Percentiles rank a stretch among this genome's conserved stretches.
phyloP scores from a whole-genome alignment of 2,797 vertebrate genomes.

The Phrynocephalus vlangalii region DNA sequence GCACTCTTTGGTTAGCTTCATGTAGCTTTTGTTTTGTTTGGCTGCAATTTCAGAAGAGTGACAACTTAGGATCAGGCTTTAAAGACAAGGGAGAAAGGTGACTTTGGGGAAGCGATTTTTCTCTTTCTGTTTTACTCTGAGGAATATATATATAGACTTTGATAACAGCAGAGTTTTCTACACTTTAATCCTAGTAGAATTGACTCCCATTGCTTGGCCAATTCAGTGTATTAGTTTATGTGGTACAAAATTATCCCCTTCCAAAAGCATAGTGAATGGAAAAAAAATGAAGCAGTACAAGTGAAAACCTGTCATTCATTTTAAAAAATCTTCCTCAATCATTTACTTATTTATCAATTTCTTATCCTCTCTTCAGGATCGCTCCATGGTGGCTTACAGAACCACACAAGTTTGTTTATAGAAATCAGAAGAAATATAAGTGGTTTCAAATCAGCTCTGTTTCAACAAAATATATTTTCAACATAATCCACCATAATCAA shows the following conservation, averaged over 20 bases:
- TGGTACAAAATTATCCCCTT: not conserved
- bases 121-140: not conserved
- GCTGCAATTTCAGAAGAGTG: slow-evolving; percentile 7
- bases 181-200: not conserved
- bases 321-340: not conserved
- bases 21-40: not conserved
- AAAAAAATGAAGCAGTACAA: not conserved
- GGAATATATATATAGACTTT: not conserved
- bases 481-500: too few relatives aligned
- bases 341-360: not conserved
- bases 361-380: not conserved
- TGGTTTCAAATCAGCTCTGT: not conserved
- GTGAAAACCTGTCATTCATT: not conserved
- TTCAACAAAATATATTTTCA: not conserved
- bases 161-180: not conserved
- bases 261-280: not conserved
- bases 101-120: not conserved
- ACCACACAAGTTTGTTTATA: not conserved
- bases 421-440: not conserved
- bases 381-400: not conserved
- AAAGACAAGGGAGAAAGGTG: not conserved
- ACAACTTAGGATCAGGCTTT: not conserved
- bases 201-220: not conserved
- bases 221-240: not conserved
- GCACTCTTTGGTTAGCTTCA: not conserved